phyloP scores from a whole-genome alignment of 2,113 vertebrate species.

The Tragelaphus buxtoni region DNA sequence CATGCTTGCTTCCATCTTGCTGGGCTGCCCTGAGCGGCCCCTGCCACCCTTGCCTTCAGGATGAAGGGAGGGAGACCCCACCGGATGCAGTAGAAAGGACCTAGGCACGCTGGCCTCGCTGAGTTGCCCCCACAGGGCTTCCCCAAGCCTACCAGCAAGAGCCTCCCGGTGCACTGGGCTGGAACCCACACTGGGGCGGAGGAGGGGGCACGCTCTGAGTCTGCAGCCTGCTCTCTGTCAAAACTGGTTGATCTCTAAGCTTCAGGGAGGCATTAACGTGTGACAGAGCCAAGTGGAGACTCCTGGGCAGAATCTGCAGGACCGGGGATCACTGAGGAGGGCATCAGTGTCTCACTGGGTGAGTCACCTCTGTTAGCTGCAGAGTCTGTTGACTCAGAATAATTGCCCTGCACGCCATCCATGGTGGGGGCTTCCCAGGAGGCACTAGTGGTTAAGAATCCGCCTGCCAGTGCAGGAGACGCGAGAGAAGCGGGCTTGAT shows the following conservation, averaged over 20 bases:
- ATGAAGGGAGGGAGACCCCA: background rate
- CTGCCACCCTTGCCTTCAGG: background rate
- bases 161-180: background rate
- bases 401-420: background rate
- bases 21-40: background rate
- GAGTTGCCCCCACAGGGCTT: background rate
- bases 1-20: background rate
- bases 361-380: background rate
- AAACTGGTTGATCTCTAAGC: background rate
- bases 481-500: fast-evolving
- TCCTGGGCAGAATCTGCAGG: background rate
- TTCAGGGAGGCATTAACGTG: background rate
- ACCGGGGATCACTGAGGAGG: background rate
- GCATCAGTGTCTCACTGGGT: background rate
- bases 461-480: background rate
- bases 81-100: background rate
- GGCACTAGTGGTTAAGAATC: background rate
- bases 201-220: background rate
- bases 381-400: background rate
- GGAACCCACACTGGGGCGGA: background rate
- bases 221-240: background rate
- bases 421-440: background rate
- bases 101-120: background rate
- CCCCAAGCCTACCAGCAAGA: background rate
- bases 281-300: background rate